Base-by-base conservation (phyloP, 2,797 vertebrate genomes). In the Catharus ustulatus region DNA sequence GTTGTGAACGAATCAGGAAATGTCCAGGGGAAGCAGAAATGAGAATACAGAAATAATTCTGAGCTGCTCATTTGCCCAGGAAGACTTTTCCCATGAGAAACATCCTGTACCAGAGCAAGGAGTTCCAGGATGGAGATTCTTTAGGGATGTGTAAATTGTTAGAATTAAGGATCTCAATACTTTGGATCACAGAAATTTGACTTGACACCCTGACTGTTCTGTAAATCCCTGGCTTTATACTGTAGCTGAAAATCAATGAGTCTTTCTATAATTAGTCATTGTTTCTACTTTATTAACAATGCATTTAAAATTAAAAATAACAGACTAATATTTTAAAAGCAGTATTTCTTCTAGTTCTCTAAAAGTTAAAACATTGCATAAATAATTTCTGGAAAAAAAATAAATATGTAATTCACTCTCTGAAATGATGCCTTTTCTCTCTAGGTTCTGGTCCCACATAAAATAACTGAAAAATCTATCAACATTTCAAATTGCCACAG, bases 381-480 rank as follows among this genome's bases (percentile, higher is more conserved):
- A 99, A 99, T 99, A 99, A 99, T 98, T 99, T 99, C 99, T 98
- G 98, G 98, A 97, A 96, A 98, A 98, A 98, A 98, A 99, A 99
- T 99, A 99, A 99, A 99, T 99, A 99, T 17, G 68, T 97, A 98
- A 97, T 98, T 98, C 96, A 97, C 97, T 97, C 98, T 98, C 97
- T 82, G 92, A 97, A 98, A 97, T 94, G 92, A 97, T 96, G 94
- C 94, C 95, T 98, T 97, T 97, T 96, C 92, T 96, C 95, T 97
- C 92, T 93, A 92, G 72, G 95, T 96, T 96, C 93, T 93, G 90
- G 82, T 77, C 77, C 81, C 95, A 61, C 74, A 49, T 91, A 95
- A 97, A 97, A 96, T 81, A 86, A 96, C 89, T 85, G 94, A 96
- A 93, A 97, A 97, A 96, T 95, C 97, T 96, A 98, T 94, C 89